A percentile compares a stretch with the other conserved stretches of the same genome.
Conservation (phyloP, 92 coral and sea anemone species). For the Zoanthus gigantus region DNA sequence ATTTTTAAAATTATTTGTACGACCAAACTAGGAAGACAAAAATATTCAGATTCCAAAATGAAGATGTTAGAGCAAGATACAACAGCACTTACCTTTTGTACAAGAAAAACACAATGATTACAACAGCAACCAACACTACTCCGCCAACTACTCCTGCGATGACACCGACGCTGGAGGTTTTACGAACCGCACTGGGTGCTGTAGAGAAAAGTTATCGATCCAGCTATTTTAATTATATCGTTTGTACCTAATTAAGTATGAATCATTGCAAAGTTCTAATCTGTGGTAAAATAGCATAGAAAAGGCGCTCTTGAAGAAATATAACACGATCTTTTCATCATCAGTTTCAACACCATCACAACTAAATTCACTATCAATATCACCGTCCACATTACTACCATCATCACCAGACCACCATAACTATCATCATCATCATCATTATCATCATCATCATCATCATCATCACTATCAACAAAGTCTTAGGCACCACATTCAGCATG, state of each 20-base stretch:
- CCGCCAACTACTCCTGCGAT: slow-evolving; percentile 84
- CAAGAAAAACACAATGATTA: slow-evolving; percentile 65
- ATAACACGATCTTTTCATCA: neutral
- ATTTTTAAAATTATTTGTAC: too few relatives aligned
- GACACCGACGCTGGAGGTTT: slow-evolving; percentile 51
- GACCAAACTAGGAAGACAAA: too few relatives aligned
- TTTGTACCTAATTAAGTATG: neutral
- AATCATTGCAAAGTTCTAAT: neutral
- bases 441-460: too few relatives aligned
- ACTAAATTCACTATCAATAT: too few relatives aligned
- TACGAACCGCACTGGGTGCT: slow-evolving; percentile 7
- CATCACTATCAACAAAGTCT: too few relatives aligned
- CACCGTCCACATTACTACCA: too few relatives aligned
- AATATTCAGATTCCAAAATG: too few relatives aligned
- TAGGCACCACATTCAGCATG: too few relatives aligned
- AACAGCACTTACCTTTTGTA: slow-evolving; percentile 67
- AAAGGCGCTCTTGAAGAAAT: neutral
- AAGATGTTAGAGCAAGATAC: neutral
- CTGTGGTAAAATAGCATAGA: neutral
- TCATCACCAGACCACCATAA: too few relatives aligned
- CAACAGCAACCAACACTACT: slow-evolving; percentile 65
- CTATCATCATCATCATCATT: too few relatives aligned
- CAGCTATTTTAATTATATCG: neutral
- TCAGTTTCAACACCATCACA: too few relatives aligned
- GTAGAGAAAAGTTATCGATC: neutral